Evolutionary conservation across 2,888 invertebrate genomes (phyloP), one percentile per base, ranked within the genome.

Genomic region (Rhingia campestris): DNA sequence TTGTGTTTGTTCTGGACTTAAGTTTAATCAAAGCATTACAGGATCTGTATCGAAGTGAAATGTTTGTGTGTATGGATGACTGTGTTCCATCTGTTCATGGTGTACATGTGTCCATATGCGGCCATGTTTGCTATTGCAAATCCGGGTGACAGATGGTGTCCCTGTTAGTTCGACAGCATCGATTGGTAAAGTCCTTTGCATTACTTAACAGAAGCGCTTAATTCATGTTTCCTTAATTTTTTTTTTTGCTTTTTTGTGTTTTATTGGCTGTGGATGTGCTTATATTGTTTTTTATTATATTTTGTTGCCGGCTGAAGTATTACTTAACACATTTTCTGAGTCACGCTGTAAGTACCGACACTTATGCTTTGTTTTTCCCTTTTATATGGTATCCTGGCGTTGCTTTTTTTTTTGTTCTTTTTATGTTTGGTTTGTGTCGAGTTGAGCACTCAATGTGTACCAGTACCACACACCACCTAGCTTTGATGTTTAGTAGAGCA

Each of bases 281-380:
- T 72, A 53, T 56, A 54, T 67, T 86, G 58, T 61, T 75, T 63
- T 70, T 75, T 79, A 58, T 66, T 64, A 10, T 70, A 56, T 86
- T 86, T 63, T 86, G 72, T 76, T 86, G 79, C 77, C 70, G 80
- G 69, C 74, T 75, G 67, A 75, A 86, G 86, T 86, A 86, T 69
- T 85, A 86, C 86, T 87, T 86, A 86, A 86, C 86, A 87, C 85
- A 86, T 85, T 87, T 87, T 86, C 70, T 81, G 81, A 86, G 86
- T 81, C 80, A 85, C 73, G 81, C 80, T 76, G 81, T 87, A 87
- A 87, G 87, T 87, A 87, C 49, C 30, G 5, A 49, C 86, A 81
- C 86, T 86, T 86, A 80, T 77, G 72, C 72, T 74, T 77, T 10
- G 6, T 41, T 53, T 54, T 56, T 45, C 22, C 30, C 43, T 47